Conservation (phyloP, 2,113 vertebrate genomes). For the Scortum barcoo region DNA sequence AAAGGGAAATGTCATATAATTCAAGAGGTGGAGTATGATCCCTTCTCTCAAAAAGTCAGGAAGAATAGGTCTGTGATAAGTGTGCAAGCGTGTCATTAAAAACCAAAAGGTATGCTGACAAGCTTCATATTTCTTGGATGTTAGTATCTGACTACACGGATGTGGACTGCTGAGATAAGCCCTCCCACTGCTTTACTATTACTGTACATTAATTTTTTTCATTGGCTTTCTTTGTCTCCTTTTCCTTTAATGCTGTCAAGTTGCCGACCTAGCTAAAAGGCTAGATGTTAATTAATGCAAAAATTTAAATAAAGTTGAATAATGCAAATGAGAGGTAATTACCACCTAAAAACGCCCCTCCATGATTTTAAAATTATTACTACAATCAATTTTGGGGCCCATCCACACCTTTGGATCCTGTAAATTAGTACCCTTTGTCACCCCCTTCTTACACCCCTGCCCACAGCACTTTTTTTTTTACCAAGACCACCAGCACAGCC, state of each 20-base stretch:
- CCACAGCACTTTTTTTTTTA: background rate
- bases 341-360: background rate
- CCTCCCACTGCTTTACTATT: slow-evolving; percentile 29
- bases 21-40: background rate
- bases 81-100: slow-evolving; percentile 24
- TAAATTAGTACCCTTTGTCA: no score
- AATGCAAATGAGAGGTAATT: slow-evolving; percentile 26
- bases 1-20: slow-evolving; percentile 24
- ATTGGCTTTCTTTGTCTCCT: slow-evolving; percentile 22
- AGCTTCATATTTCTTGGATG: slow-evolving; percentile 7
- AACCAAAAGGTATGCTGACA: slow-evolving; percentile 26
- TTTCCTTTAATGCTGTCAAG: slow-evolving; percentile 19
- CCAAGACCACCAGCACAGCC: background rate
- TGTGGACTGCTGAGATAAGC: slow-evolving; percentile 47
- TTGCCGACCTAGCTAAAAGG: background rate
- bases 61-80: slow-evolving; percentile 14
- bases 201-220: background rate
- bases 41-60: background rate
- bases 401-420: no score
- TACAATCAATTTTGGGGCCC: no score
- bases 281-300: slow-evolving; percentile 11
- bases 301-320: background rate
- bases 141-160: slow-evolving; percentile 33
- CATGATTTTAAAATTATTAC: no score
- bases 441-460: no score